Evolutionary conservation across 2,888 invertebrate genomes (phyloP).

Genomic region (Brassicogethes aeneus): DNA sequence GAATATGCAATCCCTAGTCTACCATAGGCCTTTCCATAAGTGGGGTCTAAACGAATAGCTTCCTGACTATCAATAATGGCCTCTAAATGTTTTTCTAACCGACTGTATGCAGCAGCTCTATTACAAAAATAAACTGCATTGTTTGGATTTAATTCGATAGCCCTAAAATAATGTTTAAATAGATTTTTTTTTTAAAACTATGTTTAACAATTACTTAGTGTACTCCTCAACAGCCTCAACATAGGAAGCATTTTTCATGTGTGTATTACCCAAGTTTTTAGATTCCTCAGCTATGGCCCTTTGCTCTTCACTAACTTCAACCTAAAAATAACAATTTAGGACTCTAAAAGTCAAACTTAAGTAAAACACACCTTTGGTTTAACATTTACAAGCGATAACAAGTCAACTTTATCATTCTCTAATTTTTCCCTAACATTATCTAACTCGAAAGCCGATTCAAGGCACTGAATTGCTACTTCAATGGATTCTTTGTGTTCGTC

Average conservation of each 20-base stretch:
- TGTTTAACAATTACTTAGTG: conserved; percentile 45
- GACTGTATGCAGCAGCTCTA: conserved; percentile 91
- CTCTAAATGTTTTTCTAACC: conserved; percentile 71
- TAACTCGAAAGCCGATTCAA: conserved; percentile 83
- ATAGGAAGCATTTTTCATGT: conserved; percentile 79
- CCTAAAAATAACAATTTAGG: too few relatives aligned
- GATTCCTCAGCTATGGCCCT: conserved; percentile 69
- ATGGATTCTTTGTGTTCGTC: conserved; percentile 57
- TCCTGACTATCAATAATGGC: conserved; percentile 87
- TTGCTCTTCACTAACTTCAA: conserved; percentile 43
- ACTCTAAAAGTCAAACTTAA: not conserved
- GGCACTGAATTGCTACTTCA: conserved; percentile 91
- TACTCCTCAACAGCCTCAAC: conserved; percentile 78
- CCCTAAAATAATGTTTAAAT: conserved; percentile 46
- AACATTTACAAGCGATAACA: conserved; percentile 16
- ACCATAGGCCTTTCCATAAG: conserved; percentile 92
- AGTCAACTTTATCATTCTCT: conserved; percentile 16
- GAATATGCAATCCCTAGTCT: conserved; percentile 84
- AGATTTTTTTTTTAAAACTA: not conserved
- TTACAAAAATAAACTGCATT: conserved; percentile 97
- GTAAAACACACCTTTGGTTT: conserved; percentile 10
- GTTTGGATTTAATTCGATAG: conserved; percentile 75
- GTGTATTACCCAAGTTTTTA: conserved; percentile 79
- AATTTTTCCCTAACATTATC: conserved; percentile 22
- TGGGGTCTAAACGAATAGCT: conserved; percentile 80